Evolutionary conservation across 1,140 invertebrate genomes (phyloP), one percentile per base, ranked within the genome.

Genomic region (Helicorthomorpha holstii): DNA sequence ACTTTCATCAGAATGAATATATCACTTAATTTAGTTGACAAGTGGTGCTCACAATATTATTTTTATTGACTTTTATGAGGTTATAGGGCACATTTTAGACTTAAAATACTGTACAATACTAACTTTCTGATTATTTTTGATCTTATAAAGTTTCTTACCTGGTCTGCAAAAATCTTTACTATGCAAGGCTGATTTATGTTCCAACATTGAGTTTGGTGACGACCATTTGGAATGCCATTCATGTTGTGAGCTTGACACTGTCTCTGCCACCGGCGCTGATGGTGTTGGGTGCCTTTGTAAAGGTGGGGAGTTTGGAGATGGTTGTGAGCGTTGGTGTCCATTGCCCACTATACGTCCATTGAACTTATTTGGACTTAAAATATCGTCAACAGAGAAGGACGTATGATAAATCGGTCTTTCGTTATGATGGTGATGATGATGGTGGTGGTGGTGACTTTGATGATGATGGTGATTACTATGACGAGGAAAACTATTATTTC

Each of bases 291-390:
- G n/a, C 21, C 25, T 22, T n/a, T 4, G 48, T n/a, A 10, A 50
- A 48, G 29, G 25, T 22, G 27, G 29, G 27, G n/a, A n/a, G n/a
- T n/a, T n/a, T n/a, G n/a, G n/a, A 56, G 24, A 27, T 24, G 27
- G 27, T 42, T 51, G 49, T 43, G 55, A 49, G 23, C 45, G 48
- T 27, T 53, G 47, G 46, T 52, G 42, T 26, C 45, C 41, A 27
- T 46, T 46, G 51, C 38, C 50, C 48, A n/a, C n/a, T n/a, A 25
- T 51, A 63, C 71, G 67, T 2, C 85, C 85, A 7, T 83, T 89
- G 63, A 91, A 90, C 66, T 90, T 90, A 54, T 80, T 88, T 0
- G 86, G 86, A 64, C 90, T 85, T 27, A 92, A 68, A 51, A 92
- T 91, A 64, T 92, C 90, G 66, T 91, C 86, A 3, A 92, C 86